Percentiles rank a stretch among this genome's conserved stretches.
Conservation (phyloP, 2,888 invertebrate genomes). For the Phrixothrix hirtus region DNA sequence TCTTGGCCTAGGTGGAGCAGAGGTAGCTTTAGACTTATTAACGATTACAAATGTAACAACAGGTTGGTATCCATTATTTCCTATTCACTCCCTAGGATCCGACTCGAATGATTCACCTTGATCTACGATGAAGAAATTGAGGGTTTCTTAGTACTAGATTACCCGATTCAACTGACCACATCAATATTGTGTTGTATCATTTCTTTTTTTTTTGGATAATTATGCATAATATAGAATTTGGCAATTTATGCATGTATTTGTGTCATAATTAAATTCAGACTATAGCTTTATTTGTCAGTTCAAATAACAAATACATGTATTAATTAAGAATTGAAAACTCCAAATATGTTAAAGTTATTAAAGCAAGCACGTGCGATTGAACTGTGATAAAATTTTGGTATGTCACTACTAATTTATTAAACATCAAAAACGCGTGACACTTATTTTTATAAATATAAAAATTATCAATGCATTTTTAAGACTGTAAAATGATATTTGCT, state of each 20-base stretch:
- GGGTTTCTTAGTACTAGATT: constrained; percentile 1
- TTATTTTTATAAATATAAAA: constrained; percentile 16
- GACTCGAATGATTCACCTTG: constrained; percentile 62
- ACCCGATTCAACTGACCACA: too few relatives aligned
- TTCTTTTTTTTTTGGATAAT: too few relatives aligned
- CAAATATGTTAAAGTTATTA: constrained; percentile 5
- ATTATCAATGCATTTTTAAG: constrained; percentile 10
- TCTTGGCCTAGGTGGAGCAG: constrained; percentile 78
- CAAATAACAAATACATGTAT: not conserved
- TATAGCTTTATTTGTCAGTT: too few relatives aligned
- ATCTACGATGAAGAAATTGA: constrained; percentile 36
- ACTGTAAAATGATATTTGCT: constrained; percentile 8
- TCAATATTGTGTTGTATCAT: too few relatives aligned
- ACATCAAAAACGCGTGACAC: constrained; percentile 6
- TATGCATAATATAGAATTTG: too few relatives aligned
- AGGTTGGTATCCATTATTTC: constrained; percentile 92
- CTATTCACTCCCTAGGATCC: constrained; percentile 78
- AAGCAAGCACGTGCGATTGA: constrained; percentile 16
- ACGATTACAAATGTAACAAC: constrained; percentile 78
- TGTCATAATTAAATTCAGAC: too few relatives aligned
- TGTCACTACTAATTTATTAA: constrained; percentile 14
- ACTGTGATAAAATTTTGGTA: constrained; percentile 27
- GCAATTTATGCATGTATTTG: too few relatives aligned
- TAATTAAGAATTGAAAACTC: not conserved
- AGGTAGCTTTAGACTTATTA: constrained; percentile 81